Evolutionary conservation across 2,113 vertebrate species (phyloP), one percentile per base, ranked within the genome.

Genomic region (Argyrosomus japonicus): DNA sequence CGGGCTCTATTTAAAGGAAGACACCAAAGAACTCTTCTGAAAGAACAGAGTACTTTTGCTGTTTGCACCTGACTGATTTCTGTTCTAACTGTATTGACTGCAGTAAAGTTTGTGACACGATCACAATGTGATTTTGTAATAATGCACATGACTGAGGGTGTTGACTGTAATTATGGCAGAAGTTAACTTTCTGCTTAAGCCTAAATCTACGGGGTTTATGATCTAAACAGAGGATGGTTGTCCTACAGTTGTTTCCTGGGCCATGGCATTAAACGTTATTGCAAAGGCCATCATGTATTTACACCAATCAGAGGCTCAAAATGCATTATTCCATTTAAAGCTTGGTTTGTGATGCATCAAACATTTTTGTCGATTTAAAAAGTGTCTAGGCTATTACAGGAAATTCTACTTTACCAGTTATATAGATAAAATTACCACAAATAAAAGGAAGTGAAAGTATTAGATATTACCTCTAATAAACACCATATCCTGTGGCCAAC

Each of bases 1-100:
- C 13, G 32, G 32, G 74, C 72, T 87, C 88, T 94, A 94, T 93
- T 93, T 93, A 88, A 89, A 89, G 89, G 81, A 81, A 90, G 61
- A 75, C 57, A 60, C 68, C 48, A 45, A 79, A 75, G 62, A 91
- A 89, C 82, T 87, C 75, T 47, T 70, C 84, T 81, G 82, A 82
- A 83, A 80, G 74, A 89, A 81, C 83, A 81, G 40, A 87, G 21
- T 78, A 23, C 36, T 84, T 83, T 56, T 63, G 61, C 32, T 61
- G 60, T 68, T 82, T 78, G 56, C 82, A 84, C 64, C 72, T 73
- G 36, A 68, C 75, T 85, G 50, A 50, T 65, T 81, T 76, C 13
- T 68, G 2, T 82, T 75, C 9, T 25, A 70, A 61, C 21, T 76
- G 32, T 29, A 64, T 47, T 65, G 4, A 19, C 13, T 56, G 68